phyloP scores from a whole-genome alignment of 2,888 invertebrate genomes.

The Euclidia mi region DNA sequence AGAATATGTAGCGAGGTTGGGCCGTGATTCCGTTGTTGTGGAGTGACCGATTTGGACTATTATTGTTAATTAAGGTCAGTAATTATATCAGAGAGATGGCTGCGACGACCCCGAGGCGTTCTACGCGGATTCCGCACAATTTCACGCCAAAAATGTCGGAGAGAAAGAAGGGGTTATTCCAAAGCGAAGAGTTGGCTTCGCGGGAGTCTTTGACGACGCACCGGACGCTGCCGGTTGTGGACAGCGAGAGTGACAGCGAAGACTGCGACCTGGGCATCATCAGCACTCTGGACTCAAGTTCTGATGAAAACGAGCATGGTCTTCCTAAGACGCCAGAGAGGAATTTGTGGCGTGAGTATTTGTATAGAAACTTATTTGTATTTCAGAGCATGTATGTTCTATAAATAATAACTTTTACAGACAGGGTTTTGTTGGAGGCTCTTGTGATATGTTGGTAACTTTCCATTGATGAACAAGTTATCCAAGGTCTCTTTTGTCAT shows the following conservation, averaged over 20 bases:
- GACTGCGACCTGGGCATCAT: constrained; percentile 90
- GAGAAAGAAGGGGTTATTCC: constrained; percentile 91
- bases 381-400: neutral
- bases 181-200: constrained; percentile 66
- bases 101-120: constrained; percentile 81
- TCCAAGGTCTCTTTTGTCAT: constrained; percentile 21
- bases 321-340: constrained; percentile 79
- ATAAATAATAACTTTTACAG: constrained; percentile 7
- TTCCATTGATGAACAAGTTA: constrained; percentile 11
- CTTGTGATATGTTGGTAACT: constrained; percentile 3
- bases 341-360: constrained; percentile 78
- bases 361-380: constrained; percentile 3
- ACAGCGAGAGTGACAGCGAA: constrained; percentile 86
- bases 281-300: constrained; percentile 87
- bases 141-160: constrained; percentile 91
- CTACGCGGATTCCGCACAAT: constrained; percentile 73
- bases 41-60: constrained; percentile 54
- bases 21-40: constrained; percentile 46
- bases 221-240: constrained; percentile 79
- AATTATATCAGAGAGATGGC: constrained; percentile 69
- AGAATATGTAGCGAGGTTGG: constrained; percentile 41
- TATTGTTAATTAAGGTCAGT: constrained; percentile 50
- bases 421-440: neutral
- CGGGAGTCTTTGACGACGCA: constrained; percentile 82
- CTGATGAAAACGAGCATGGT: constrained; percentile 80